Conservation (phyloP, 2,888 invertebrate genomes). For the Heliconius cydno region DNA sequence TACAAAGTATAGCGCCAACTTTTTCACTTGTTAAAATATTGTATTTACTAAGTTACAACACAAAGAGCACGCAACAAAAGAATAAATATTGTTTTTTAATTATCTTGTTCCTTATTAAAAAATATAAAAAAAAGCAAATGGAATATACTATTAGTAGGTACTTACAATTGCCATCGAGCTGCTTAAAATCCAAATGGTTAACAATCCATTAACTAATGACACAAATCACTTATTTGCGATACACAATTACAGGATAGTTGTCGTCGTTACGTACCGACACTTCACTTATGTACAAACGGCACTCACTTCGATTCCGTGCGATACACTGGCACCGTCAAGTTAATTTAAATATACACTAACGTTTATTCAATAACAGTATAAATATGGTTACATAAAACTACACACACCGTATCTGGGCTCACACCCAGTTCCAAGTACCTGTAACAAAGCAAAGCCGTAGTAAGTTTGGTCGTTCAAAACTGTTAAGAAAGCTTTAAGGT, state of each 20-base stretch:
- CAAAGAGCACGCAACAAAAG: not conserved
- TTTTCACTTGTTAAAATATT: not conserved
- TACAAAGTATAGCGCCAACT: not conserved
- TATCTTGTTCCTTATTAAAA: not conserved
- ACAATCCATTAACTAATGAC: conserved; percentile 71
- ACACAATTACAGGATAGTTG: conserved; percentile 63
- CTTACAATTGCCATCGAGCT: conserved; percentile 75
- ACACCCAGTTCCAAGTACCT: conserved; percentile 82
- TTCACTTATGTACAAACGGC: conserved; percentile 63
- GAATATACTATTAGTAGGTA: conserved; percentile 45
- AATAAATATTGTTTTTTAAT: not conserved
- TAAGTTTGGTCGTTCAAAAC: conserved; percentile 60
- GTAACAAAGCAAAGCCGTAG: conserved; percentile 81
- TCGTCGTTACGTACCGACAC: conserved; percentile 58
- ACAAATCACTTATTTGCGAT: conserved; percentile 71
- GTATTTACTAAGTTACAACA: not conserved
- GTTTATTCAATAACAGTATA: conserved; percentile 48
- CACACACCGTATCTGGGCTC: conserved; percentile 78
- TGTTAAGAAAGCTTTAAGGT: conserved; percentile 30
- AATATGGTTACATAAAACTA: conserved; percentile 81
- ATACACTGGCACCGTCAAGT: conserved; percentile 55
- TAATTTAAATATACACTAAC: conserved; percentile 42
- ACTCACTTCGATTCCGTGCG: conserved; percentile 61
- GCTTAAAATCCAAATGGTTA: conserved; percentile 66
- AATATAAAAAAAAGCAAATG: not conserved